Percentiles rank a stretch among this genome's conserved stretches.
phyloP scores from a whole-genome alignment of 1,140 invertebrate genomes.

The Bombus sibiricus region DNA sequence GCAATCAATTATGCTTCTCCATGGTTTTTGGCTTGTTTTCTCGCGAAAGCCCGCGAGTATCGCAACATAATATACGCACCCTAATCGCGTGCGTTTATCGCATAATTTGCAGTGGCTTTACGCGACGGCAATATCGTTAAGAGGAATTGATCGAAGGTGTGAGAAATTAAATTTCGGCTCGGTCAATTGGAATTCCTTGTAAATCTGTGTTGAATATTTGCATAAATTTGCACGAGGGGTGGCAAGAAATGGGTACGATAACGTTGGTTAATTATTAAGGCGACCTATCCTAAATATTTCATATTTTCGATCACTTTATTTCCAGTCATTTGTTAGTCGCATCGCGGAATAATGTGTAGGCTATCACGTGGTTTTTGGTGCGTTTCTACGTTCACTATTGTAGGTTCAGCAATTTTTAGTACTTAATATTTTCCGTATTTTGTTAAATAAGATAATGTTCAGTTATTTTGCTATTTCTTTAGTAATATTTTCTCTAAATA shows the following conservation, averaged over 20 bases:
- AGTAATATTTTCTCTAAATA: not conserved
- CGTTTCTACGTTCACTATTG: too few relatives aligned
- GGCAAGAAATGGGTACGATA: not conserved
- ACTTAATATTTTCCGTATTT: too few relatives aligned
- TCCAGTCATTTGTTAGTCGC: not conserved
- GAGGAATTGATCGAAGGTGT: not conserved
- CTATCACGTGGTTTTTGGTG: too few relatives aligned
- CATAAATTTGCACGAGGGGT: not conserved
- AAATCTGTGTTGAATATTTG: not conserved
- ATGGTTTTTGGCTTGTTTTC: not conserved
- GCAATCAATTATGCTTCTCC: not conserved
- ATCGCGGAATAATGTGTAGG: not conserved
- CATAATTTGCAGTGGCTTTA: not conserved
- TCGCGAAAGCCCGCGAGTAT: too few relatives aligned
- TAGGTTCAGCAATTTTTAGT: too few relatives aligned
- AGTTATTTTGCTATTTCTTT: not conserved
- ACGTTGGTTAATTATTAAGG: not conserved
- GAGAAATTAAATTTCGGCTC: not conserved
- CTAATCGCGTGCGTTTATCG: constrained; percentile 5
- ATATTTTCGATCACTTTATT: not conserved
- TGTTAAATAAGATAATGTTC: not conserved
- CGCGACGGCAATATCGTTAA: not conserved
- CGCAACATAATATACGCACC: not conserved
- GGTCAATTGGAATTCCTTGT: not conserved
- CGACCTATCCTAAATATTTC: not conserved